phyloP scores from a whole-genome alignment of 2,888 invertebrate species.

The Caenorhabditis doughertyi region DNA sequence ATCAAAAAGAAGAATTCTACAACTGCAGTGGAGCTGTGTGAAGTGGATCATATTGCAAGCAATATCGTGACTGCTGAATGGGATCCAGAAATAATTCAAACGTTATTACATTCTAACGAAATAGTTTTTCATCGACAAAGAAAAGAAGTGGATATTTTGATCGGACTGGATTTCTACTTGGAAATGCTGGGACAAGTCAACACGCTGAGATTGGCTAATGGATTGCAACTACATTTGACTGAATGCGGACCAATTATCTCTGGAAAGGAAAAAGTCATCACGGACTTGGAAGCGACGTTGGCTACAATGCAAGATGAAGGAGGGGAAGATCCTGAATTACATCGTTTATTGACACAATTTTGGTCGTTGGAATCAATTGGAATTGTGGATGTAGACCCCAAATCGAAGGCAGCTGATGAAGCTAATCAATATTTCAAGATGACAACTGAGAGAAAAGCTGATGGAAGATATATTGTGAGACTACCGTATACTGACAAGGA shows the following conservation, averaged over 20 bases:
- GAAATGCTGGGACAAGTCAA: conserved; percentile 9
- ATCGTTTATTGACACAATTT: too few relatives aligned
- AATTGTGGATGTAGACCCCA: conserved; percentile 17
- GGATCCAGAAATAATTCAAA: too few relatives aligned
- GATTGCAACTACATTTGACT: not conserved
- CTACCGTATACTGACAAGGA: conserved; percentile 11
- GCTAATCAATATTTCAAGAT: conserved; percentile 5
- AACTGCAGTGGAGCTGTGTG: not conserved
- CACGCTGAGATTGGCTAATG: not conserved
- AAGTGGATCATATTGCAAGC: not conserved
- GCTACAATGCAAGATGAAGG: too few relatives aligned
- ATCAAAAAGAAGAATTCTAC: not conserved
- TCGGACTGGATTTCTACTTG: conserved; percentile 4
- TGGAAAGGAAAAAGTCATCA: too few relatives aligned
- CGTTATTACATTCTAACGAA: too few relatives aligned
- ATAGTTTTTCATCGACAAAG: not conserved
- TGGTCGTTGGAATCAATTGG: conserved; percentile 39
- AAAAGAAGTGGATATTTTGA: conserved; percentile 7
- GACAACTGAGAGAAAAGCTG: not conserved
- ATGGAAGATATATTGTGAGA: conserved; percentile 29
- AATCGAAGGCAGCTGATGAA: conserved; percentile 3
- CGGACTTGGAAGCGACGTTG: too few relatives aligned
- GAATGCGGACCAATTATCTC: too few relatives aligned
- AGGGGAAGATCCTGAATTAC: too few relatives aligned
- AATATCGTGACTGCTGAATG: too few relatives aligned